Evolutionary conservation across 2,113 vertebrate genomes (phyloP).

Genomic region (Bettongia penicillata): DNA sequence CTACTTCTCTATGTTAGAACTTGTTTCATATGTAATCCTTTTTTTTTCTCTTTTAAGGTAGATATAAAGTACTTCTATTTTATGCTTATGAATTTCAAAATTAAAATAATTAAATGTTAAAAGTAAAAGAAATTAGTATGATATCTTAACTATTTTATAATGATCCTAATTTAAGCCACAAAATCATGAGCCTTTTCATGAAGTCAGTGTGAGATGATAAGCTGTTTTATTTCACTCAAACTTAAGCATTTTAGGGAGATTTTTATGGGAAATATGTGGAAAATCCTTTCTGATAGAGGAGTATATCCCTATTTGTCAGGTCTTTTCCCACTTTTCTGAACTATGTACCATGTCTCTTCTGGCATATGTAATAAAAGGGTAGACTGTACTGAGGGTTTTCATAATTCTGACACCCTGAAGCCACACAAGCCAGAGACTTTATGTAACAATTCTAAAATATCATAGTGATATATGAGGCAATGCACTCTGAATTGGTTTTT

Average conservation of each 20-base stretch:
- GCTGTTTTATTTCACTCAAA: background rate
- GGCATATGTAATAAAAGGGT: background rate
- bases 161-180: background rate
- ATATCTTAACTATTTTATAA: background rate
- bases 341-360: background rate
- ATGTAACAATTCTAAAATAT: constrained; percentile 70
- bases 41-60: background rate
- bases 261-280: background rate
- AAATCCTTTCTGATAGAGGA: background rate
- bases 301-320: background rate
- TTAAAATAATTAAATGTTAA: background rate
- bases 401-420: constrained; percentile 19
- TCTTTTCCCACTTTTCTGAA: background rate
- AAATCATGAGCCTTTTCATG: background rate
- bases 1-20: background rate
- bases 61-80: background rate
- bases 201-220: background rate
- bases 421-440: constrained; percentile 45
- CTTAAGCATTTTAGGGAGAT: background rate
- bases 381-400: constrained; percentile 32
- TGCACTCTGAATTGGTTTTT: constrained; percentile 58
- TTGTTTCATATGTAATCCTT: background rate
- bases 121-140: background rate
- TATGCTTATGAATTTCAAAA: background rate
- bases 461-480: constrained; percentile 78